Conservation (phyloP, 30 jellyfish, hydroid and myxozoan genomes). For the Hydractinia symbiolongicarpus region DNA sequence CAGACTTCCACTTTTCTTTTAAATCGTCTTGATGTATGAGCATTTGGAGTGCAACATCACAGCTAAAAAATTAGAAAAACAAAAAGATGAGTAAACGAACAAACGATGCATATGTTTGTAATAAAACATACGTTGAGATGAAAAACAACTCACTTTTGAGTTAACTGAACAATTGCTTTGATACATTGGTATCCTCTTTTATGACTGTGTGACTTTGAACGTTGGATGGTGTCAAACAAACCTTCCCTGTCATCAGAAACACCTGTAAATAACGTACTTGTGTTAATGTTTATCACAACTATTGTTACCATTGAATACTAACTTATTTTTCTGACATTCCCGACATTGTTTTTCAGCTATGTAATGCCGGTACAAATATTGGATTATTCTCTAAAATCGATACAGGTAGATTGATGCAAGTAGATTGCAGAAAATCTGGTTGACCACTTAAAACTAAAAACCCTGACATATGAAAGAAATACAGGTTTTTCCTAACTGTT, state of each 20-base stretch:
- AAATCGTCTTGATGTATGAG: slow-evolving; percentile 62
- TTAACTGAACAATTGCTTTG: slow-evolving; percentile 81
- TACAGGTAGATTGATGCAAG: too few species aligned
- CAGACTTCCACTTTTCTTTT: slow-evolving; percentile 82
- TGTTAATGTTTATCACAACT: too few species aligned
- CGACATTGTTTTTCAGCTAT: too few species aligned
- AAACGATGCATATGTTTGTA: not conserved
- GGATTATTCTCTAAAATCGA: too few species aligned
- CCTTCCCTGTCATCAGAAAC: slow-evolving; percentile 98
- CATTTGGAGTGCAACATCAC: slow-evolving; percentile 77
- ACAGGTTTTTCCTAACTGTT: too few species aligned
- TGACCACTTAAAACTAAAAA: too few species aligned
- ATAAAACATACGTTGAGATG: not conserved
- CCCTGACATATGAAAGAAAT: too few species aligned
- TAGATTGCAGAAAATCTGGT: too few species aligned
- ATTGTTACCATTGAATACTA: too few species aligned
- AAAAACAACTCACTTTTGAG: slow-evolving; percentile 50
- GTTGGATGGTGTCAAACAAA: slow-evolving; percentile 81
- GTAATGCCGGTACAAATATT: too few species aligned
- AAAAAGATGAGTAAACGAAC: not conserved
- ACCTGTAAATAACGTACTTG: slow-evolving; percentile 31
- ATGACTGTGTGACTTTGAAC: slow-evolving; percentile 95
- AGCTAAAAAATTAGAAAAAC: slow-evolving; percentile 38
- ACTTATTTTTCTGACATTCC: too few species aligned
- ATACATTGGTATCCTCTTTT: slow-evolving; percentile 94